phyloP scores from a whole-genome alignment of 2,797 vertebrate genomes.

The Anguilla pacifica region DNA sequence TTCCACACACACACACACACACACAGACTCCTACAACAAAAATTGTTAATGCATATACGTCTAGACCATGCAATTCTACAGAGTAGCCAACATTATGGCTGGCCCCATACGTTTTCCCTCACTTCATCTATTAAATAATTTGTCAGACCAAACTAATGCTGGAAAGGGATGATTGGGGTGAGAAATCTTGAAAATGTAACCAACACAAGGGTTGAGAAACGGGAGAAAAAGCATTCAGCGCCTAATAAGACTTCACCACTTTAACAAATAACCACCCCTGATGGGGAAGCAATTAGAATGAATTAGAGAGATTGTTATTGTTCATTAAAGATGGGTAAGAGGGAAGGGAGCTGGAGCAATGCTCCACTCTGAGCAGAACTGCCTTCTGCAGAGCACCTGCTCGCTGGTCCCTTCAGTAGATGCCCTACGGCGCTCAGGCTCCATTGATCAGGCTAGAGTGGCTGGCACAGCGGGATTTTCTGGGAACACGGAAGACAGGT shows the following conservation, averaged over 20 bases:
- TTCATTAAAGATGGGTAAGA: slow-evolving; percentile 54
- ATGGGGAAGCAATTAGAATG: slow-evolving; percentile 56
- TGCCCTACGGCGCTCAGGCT: not conserved
- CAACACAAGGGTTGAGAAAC: not conserved
- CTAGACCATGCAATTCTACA: not conserved
- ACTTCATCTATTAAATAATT: not conserved
- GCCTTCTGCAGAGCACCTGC: not conserved
- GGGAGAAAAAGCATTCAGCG: slow-evolving; percentile 11
- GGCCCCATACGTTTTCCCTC: not conserved
- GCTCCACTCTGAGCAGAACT: not conserved
- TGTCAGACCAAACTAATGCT: not conserved
- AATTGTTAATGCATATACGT: slow-evolving; percentile 39
- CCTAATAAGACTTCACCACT: slow-evolving; percentile 54
- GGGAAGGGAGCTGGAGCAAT: not conserved
- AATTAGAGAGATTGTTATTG: slow-evolving; percentile 58
- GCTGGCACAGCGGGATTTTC: not conserved
- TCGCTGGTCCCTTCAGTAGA: not conserved
- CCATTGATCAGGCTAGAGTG: too few species aligned
- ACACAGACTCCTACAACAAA: not conserved
- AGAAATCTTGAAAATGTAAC: not conserved
- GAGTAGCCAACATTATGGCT: not conserved
- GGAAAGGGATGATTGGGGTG: not conserved
- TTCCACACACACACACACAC: not conserved
- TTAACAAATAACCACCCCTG: slow-evolving; percentile 62
- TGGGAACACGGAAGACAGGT: not conserved